phyloP scores from a whole-genome alignment of 1,140 invertebrate genomes.

The Druon quercuslanigerum region DNA sequence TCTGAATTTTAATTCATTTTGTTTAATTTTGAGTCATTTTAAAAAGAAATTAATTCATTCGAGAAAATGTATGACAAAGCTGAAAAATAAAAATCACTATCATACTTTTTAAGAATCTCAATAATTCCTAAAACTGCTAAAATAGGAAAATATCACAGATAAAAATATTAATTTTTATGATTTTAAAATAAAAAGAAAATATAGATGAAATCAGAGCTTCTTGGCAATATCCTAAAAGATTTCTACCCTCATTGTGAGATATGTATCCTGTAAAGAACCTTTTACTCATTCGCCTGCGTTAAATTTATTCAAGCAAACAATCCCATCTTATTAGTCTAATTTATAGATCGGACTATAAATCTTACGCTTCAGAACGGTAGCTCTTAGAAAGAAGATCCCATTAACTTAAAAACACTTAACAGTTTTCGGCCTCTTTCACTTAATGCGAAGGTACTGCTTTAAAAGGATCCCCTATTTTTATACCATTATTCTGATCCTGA shows the following conservation, averaged over 20 bases:
- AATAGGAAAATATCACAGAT: no score
- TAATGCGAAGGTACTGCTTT: background rate
- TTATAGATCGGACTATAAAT: conserved; percentile 1
- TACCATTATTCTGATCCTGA: no score
- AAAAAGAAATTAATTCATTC: no score
- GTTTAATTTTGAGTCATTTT: no score
- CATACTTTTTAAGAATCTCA: no score
- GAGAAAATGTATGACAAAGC: no score
- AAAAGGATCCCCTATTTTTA: background rate
- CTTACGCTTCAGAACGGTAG: background rate
- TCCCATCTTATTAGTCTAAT: background rate
- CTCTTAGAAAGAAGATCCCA: background rate
- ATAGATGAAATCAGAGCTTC: background rate
- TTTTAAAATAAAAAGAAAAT: background rate
- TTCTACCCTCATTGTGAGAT: background rate
- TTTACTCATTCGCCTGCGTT: background rate
- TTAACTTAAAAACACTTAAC: background rate
- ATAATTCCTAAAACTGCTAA: no score
- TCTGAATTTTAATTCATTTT: no score
- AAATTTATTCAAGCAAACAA: background rate
- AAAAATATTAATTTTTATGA: no score
- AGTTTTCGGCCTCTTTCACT: background rate
- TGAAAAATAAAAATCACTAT: no score
- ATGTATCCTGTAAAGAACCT: background rate
- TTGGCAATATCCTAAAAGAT: background rate